Evolutionary conservation across 2,113 vertebrate genomes (phyloP).

Genomic region (Arenaria interpres): DNA sequence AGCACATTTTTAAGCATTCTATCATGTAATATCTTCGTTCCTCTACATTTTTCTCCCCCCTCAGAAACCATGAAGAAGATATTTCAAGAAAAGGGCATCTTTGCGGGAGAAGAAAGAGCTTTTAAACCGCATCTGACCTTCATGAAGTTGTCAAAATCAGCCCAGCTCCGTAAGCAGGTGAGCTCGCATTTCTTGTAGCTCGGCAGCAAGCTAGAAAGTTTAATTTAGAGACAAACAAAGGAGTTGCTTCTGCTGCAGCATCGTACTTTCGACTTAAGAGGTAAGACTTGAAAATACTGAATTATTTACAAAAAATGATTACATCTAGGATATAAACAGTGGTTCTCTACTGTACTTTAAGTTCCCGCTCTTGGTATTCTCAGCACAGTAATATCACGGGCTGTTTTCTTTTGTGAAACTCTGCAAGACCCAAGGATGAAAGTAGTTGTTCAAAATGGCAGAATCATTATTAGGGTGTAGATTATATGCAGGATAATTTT

Average conservation of each 20-base stretch:
- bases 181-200: slow-evolving; percentile 8
- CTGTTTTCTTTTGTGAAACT: neutral
- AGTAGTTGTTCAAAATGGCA: neutral
- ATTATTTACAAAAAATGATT: neutral
- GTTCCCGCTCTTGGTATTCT: neutral
- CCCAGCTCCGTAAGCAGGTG: slow-evolving; percentile 85
- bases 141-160: slow-evolving; percentile 91
- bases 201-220: neutral
- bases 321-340: neutral
- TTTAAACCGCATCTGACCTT: slow-evolving; percentile 96
- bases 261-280: neutral
- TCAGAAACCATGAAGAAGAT: slow-evolving; percentile 81
- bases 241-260: neutral
- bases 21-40: neutral
- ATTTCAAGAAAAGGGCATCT: slow-evolving; percentile 88
- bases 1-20: neutral
- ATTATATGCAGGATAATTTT: neutral
- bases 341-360: neutral
- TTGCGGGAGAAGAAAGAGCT: slow-evolving; percentile 76
- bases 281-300: neutral
- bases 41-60: slow-evolving; percentile 4
- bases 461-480: neutral
- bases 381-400: neutral
- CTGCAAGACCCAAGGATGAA: neutral
- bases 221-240: neutral